A percentile compares a stretch with the other conserved stretches of the same genome.
These are phyloP conservation scores for Schrankia costaestrigalis DNA, from an alignment of 2,888 invertebrate genomes.

Conservation along the genomic window DNA sequence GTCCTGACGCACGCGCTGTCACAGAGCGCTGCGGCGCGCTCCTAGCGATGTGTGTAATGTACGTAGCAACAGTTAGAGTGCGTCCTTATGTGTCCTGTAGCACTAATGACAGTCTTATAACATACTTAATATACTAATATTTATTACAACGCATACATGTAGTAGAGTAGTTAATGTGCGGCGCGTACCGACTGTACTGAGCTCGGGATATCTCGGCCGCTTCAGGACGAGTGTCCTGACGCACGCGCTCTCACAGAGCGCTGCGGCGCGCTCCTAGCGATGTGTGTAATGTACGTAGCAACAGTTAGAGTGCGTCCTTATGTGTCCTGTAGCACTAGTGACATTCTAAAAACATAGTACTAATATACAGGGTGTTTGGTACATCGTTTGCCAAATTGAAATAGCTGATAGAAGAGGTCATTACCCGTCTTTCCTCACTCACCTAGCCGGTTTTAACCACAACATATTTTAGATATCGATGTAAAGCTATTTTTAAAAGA, in stretches of 20 bases:
- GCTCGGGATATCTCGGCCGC: slow-evolving; percentile 10
- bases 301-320: slow-evolving; percentile 1
- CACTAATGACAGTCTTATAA: no score
- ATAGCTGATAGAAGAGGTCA: no score
- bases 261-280: slow-evolving; percentile 5
- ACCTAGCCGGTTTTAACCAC: no score
- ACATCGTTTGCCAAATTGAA: no score
- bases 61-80: slow-evolving; percentile 1
- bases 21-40: slow-evolving; percentile 7
- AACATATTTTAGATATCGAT: no score
- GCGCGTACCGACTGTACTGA: slow-evolving; percentile 7
- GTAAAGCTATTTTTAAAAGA: no score
- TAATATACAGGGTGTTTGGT: no score
- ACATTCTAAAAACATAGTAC: no score
- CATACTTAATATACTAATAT: slow-evolving; percentile 7
- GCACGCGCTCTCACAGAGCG: slow-evolving; percentile 12
- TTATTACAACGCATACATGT: no score
- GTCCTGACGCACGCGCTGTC: slow-evolving; percentile 12
- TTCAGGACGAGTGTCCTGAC: slow-evolving; percentile 10
- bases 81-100: no score
- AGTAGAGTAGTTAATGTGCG: background rate
- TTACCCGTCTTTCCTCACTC: no score
- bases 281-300: background rate
- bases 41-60: background rate
- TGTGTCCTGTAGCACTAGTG: no score